A percentile compares a stretch with the other conserved stretches of the same genome.
These are phyloP conservation scores for Digitonthophagus gazella DNA, from an alignment of 2,888 invertebrate genomes.

Conservation along the genomic window DNA sequence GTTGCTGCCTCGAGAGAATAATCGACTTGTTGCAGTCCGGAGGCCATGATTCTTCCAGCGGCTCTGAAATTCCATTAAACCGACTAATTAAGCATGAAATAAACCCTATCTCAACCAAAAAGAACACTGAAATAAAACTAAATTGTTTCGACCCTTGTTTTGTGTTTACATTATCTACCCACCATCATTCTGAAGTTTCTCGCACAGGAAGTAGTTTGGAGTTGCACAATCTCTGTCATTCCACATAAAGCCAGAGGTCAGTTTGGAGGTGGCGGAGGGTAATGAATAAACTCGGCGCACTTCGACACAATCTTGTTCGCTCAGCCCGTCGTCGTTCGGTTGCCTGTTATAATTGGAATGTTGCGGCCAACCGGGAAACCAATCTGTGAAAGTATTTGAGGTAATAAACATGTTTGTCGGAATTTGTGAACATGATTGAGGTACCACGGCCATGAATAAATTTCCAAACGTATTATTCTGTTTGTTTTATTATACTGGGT, in stretches of 20 bases:
- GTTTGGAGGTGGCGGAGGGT: constrained; percentile 51
- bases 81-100: too few species aligned
- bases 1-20: constrained; percentile 62
- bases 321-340: constrained; percentile 80
- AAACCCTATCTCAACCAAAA: too few species aligned
- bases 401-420: too few species aligned
- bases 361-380: constrained; percentile 79
- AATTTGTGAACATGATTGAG: too few species aligned
- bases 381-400: too few species aligned
- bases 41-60: constrained; percentile 51
- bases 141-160: too few species aligned
- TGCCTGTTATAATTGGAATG: constrained; percentile 66
- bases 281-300: constrained; percentile 65
- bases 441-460: too few species aligned
- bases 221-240: constrained; percentile 76
- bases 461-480: too few species aligned
- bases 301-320: constrained; percentile 80
- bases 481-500: too few species aligned
- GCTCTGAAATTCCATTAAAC: constrained; percentile 46
- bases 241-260: constrained; percentile 70
- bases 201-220: constrained; percentile 73
- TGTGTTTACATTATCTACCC: constrained; percentile 38
- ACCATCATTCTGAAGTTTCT: constrained; percentile 67
- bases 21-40: constrained; percentile 69
- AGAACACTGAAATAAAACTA: too few species aligned